Base-by-base conservation (phyloP, 2,113 vertebrate genomes). In the Cyphomyrus discorhynchus region DNA sequence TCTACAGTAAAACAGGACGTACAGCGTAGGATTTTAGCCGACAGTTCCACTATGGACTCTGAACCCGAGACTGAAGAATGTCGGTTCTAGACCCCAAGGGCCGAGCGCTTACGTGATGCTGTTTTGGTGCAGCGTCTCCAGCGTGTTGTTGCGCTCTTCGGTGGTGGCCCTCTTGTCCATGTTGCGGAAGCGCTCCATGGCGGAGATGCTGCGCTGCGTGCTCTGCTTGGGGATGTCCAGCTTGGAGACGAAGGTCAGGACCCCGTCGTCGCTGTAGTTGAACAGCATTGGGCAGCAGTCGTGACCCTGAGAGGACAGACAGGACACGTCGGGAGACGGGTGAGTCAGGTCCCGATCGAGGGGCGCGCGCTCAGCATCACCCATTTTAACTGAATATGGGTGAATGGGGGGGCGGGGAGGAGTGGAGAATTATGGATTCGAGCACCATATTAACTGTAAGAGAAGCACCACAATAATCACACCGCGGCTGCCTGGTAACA, bases 221-320 rank as follows among this genome's bases (percentile, higher is more conserved):
- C 97, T 99, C 95, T 99, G 98, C 94, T 99, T 99, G 8, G 98
- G 98, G 92, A 99, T 97, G 95, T 99, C 98, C 2, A 99, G 95
- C 94, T 99, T 99, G 39, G 98, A 98, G 92, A 98, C 94, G 47
- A 99, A 99, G 86, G 96, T 97, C 96, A 99, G 94, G 88, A 93
- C 90, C 90, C 98, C 98, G 2, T 96, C 96, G n/a, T 98, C 98
- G 3, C 99, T 98, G 15, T 96, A 98, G 93, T 96, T 97, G 92
- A 99, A 99, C 92, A 99, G 97, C 98, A 99, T 98, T 0, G 98
- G 98, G 95, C 98, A 99, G 96, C 98, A 99, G 93, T 99, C 98
- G 0, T 99, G 98, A 93, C 98, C 98, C 98, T 99, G 95, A 58
- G 46, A 8, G 88, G 52, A 56, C 62, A 80, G 86, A 52, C 10